phyloP scores from a whole-genome alignment of 2,888 invertebrate genomes.

The Syrista parreyssii region DNA sequence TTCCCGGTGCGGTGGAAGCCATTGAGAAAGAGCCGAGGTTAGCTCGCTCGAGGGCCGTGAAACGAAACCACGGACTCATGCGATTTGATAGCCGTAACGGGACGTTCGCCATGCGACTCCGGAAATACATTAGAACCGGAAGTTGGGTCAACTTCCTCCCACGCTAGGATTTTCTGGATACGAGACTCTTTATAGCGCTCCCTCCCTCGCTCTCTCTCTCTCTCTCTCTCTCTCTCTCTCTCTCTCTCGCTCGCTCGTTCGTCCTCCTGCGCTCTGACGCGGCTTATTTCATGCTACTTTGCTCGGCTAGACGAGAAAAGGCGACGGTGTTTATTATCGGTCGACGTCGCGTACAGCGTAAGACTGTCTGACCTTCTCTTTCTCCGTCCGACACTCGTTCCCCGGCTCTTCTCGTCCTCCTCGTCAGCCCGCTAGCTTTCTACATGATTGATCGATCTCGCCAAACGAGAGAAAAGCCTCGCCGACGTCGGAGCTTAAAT shows the following conservation, averaged over 20 bases:
- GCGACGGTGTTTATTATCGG: neutral
- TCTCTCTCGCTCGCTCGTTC: neutral
- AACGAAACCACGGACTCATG: constrained; percentile 49
- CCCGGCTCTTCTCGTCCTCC: no score
- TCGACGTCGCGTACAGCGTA: no score
- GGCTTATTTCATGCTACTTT: neutral
- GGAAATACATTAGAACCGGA: constrained; percentile 62
- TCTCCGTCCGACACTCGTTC: neutral
- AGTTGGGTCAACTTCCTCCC: constrained; percentile 48
- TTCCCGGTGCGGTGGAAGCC: constrained; percentile 19
- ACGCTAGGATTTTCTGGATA: constrained; percentile 10
- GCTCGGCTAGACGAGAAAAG: neutral
- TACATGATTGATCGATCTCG: constrained; percentile 42
- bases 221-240: constrained; percentile 8
- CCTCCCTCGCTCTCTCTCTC: neutral
- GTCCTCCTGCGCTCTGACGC: constrained; percentile 2
- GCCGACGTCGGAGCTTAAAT: constrained; percentile 27
- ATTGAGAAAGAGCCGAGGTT: constrained; percentile 22
- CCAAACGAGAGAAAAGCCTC: constrained; percentile 17
- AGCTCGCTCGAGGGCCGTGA: constrained; percentile 13
- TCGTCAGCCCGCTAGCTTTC: no score
- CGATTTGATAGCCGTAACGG: constrained; percentile 54
- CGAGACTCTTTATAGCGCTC: constrained; percentile 14
- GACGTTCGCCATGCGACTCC: constrained; percentile 33
- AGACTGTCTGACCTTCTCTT: no score